phyloP scores from a whole-genome alignment of 2,888 invertebrate genomes.

The Ectobius pallidus region DNA sequence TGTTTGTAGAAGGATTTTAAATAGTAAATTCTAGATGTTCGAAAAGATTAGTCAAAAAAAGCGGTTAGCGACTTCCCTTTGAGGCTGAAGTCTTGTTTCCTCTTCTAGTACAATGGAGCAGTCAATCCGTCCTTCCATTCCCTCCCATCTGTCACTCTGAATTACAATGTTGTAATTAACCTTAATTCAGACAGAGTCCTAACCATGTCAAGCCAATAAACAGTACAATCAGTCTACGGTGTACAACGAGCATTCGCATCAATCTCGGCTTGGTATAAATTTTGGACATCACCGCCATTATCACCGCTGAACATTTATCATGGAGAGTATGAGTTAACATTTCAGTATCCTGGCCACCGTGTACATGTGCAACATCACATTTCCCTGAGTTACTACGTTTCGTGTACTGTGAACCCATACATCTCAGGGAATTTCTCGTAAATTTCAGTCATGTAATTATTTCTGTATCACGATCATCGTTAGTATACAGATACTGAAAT shows the following conservation, averaged over 20 bases:
- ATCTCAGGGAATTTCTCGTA: too few relatives aligned
- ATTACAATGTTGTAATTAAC: constrained; percentile 27
- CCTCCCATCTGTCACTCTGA: constrained; percentile 26
- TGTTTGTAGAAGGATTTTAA: too few relatives aligned
- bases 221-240: constrained; percentile 23
- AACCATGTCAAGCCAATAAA: constrained; percentile 29
- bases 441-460: too few relatives aligned
- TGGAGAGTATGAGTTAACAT: neutral
- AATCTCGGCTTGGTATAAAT: constrained; percentile 9
- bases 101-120: neutral
- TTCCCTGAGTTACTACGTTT: too few relatives aligned
- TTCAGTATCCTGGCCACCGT: neutral
- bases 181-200: constrained; percentile 29
- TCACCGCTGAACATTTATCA: constrained; percentile 1
- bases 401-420: too few relatives aligned
- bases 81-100: neutral
- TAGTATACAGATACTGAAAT: too few relatives aligned
- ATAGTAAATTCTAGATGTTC: too few relatives aligned
- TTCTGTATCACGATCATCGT: too few relatives aligned
- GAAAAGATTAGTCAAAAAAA: too few relatives aligned
- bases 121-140: neutral
- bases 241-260: constrained; percentile 2
- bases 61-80: too few relatives aligned
- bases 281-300: constrained; percentile 14
- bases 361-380: too few relatives aligned